These are phyloP conservation scores for Trachelus iudaicus DNA, from an alignment of 2,888 invertebrate species.

Conservation along the genomic window DNA sequence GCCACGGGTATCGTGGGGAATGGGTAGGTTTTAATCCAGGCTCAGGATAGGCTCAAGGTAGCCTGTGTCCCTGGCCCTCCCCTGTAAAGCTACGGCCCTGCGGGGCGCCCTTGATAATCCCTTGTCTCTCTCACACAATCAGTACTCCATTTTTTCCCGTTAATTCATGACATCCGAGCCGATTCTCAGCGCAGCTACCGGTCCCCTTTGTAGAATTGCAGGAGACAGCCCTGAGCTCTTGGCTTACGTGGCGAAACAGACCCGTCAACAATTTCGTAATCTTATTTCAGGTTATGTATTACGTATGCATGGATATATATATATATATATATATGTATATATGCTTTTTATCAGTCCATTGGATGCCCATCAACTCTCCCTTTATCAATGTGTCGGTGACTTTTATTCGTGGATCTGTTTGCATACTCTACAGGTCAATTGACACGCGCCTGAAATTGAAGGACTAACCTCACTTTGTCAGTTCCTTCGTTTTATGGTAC, in stretches of 20 bases:
- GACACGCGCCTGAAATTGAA: not conserved
- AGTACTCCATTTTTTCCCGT: constrained; percentile 21
- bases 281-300: not conserved
- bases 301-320: not conserved
- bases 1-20: not conserved
- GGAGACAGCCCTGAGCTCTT: constrained; percentile 15
- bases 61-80: not conserved
- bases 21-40: not conserved
- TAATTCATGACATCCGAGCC: constrained; percentile 12
- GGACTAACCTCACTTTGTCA: not conserved
- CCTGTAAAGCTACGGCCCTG: not conserved
- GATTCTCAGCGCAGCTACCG: not conserved
- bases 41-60: not conserved
- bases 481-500: not conserved
- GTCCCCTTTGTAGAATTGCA: constrained; percentile 9
- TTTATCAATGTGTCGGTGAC: not conserved
- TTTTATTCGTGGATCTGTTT: not conserved
- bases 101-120: constrained; percentile 16
- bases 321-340: not conserved
- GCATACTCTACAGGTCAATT: not conserved
- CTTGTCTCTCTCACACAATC: constrained; percentile 17
- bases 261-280: constrained; percentile 12
- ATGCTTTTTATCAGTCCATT: not conserved
- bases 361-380: not conserved
- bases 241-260: constrained; percentile 17